Conservation (phyloP, 2,113 vertebrate genomes). For the Nymphicus hollandicus region DNA sequence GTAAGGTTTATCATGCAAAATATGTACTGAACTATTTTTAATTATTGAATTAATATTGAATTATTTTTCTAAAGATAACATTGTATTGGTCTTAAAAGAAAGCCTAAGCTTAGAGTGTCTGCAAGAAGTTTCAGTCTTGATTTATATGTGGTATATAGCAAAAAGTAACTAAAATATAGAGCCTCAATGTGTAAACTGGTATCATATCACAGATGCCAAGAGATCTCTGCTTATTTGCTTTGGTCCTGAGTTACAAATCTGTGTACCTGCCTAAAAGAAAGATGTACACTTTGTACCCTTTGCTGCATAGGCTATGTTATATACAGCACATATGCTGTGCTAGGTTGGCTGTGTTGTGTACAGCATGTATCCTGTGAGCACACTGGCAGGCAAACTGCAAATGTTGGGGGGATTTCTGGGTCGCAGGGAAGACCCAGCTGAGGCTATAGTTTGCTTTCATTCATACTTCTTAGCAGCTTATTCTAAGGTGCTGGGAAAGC, state of each 20-base stretch:
- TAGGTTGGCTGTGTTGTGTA: fast-evolving
- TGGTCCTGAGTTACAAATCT: background rate
- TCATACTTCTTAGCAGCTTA: background rate
- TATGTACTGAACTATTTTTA: background rate
- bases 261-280: background rate
- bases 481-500: background rate
- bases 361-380: fast-evolving
- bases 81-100: background rate
- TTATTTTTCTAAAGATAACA: background rate
- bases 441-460: background rate
- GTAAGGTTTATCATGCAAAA: background rate
- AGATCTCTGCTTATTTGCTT: background rate
- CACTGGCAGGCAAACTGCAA: background rate
- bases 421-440: background rate
- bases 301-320: background rate
- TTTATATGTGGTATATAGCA: background rate
- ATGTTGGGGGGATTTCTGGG: background rate
- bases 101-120: background rate
- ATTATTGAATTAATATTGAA: background rate
- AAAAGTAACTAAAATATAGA: background rate
- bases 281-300: no score
- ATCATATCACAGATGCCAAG: background rate
- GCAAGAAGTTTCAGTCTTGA: background rate
- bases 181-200: background rate
- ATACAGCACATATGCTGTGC: background rate